These are phyloP conservation scores for Drosophila kuntzei DNA, from an alignment of 2,888 invertebrate genomes.

Conservation along the genomic window DNA sequence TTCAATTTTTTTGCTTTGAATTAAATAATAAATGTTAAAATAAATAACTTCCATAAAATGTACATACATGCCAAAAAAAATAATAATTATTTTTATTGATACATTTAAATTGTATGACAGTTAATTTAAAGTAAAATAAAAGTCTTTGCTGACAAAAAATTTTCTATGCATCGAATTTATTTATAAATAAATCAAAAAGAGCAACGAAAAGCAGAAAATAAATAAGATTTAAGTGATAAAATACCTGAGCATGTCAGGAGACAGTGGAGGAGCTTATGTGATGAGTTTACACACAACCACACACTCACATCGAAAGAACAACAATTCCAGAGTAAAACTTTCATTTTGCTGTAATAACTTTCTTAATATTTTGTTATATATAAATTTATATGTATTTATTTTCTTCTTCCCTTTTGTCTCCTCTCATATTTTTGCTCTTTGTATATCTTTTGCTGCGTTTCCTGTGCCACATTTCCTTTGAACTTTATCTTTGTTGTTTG, in stretches of 20 bases:
- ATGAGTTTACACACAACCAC: slow-evolving; percentile 28
- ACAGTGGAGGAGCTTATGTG: slow-evolving; percentile 22
- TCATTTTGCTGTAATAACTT: slow-evolving; percentile 69
- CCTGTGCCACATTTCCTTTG: slow-evolving; percentile 74
- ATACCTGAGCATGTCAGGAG: slow-evolving; percentile 48
- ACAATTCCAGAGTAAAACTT: slow-evolving; percentile 53
- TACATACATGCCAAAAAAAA: no score
- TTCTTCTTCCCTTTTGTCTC: slow-evolving; percentile 29
- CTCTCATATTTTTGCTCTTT: slow-evolving; percentile 43
- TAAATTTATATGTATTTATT: slow-evolving; percentile 15
- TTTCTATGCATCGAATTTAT: slow-evolving; percentile 42
- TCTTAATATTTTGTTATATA: slow-evolving; percentile 72
- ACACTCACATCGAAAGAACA: background rate
- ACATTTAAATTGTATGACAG: no score
- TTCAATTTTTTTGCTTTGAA: no score
- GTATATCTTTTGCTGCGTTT: slow-evolving; percentile 61
- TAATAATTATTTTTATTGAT: no score
- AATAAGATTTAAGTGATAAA: slow-evolving; percentile 40
- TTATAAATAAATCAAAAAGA: slow-evolving; percentile 49
- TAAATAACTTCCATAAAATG: no score
- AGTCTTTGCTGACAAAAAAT: slow-evolving; percentile 20
- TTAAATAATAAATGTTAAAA: no score
- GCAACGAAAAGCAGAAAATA: slow-evolving; percentile 20
- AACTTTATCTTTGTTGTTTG: slow-evolving; percentile 75
- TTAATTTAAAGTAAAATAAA: background rate